A percentile compares a stretch with the other conserved stretches of the same genome.
Conservation (phyloP, 1,140 invertebrate genomes). For the Hestina assimilis region DNA sequence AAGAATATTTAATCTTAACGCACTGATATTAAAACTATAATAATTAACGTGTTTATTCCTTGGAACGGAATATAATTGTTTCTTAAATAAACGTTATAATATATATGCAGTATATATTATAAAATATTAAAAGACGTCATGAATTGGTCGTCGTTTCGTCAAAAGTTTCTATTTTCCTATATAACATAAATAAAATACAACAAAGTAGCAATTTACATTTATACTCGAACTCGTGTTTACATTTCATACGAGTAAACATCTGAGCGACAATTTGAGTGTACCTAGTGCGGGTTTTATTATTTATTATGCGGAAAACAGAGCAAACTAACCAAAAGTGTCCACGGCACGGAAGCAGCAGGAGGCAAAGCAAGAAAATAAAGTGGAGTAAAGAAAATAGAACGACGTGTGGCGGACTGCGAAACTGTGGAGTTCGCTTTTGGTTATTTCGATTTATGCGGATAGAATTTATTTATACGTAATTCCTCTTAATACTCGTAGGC, state of each 20-base stretch:
- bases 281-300: constrained; percentile 60
- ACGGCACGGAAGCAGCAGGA: constrained; percentile 66
- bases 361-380: constrained; percentile 65
- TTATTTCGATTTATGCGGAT: neutral
- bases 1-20: too few relatives aligned
- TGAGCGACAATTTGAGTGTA: constrained; percentile 25
- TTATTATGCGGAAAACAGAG: constrained; percentile 72
- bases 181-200: neutral
- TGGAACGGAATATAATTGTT: too few relatives aligned
- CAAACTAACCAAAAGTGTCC: constrained; percentile 76
- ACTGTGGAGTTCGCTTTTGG: constrained; percentile 29
- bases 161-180: neutral
- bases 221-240: neutral
- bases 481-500: too few relatives aligned
- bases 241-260: neutral
- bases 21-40: too few relatives aligned
- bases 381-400: constrained; percentile 65
- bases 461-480: neutral
- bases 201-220: neutral
- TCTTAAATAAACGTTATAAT: too few relatives aligned
- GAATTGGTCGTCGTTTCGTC: neutral
- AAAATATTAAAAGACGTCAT: constrained; percentile 8
- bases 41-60: too few relatives aligned
- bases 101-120: too few relatives aligned
- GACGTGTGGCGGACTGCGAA: constrained; percentile 46